Evolutionary conservation across 2,888 invertebrate genomes (phyloP).

Genomic region (Palloptera scutellata): DNA sequence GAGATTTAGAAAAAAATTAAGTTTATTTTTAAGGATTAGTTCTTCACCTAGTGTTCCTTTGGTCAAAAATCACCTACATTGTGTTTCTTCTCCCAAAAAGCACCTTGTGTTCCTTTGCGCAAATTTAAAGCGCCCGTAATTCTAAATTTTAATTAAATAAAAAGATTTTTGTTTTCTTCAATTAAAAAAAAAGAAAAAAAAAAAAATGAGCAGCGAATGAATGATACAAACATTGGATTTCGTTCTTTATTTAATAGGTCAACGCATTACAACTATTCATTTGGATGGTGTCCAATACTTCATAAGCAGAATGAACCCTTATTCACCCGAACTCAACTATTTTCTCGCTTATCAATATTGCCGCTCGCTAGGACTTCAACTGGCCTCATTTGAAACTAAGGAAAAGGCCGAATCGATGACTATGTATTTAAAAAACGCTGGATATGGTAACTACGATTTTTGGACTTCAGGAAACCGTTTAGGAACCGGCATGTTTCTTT

Average conservation of each 20-base stretch:
- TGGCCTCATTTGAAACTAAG: conserved; percentile 85
- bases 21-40: too few relatives aligned
- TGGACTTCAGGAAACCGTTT: conserved; percentile 90
- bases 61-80: too few relatives aligned
- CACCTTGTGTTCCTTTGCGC: too few relatives aligned
- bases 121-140: too few relatives aligned
- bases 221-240: background rate
- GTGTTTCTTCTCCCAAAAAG: too few relatives aligned
- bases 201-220: background rate
- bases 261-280: conserved; percentile 87
- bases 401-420: conserved; percentile 88
- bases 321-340: conserved; percentile 85
- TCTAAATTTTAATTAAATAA: too few relatives aligned
- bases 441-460: conserved; percentile 84
- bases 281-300: conserved; percentile 86
- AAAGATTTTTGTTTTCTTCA: conserved; percentile 35
- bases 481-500: conserved; percentile 86
- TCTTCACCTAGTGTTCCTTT: too few relatives aligned
- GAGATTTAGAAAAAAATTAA: too few relatives aligned
- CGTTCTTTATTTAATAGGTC: conserved; percentile 66
- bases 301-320: conserved; percentile 86
- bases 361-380: conserved; percentile 82
- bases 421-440: conserved; percentile 82
- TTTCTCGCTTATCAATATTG: conserved; percentile 89
- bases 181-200: background rate